A percentile compares a stretch with the other conserved stretches of the same genome.
Conservation (phyloP, 2,888 invertebrate genomes). For the Acholoe squamosa region DNA sequence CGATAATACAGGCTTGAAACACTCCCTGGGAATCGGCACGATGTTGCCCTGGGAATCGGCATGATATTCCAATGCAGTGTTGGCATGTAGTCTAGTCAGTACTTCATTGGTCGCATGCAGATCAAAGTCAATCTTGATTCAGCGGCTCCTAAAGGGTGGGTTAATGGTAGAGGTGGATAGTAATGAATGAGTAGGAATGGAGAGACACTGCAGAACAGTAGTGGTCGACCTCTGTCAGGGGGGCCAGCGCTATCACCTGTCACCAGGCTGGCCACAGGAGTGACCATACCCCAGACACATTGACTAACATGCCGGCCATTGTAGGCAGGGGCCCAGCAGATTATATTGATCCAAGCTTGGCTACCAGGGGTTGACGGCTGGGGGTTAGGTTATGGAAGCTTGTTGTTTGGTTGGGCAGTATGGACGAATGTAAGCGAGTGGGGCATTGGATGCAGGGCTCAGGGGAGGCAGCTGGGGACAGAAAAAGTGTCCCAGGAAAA, state of each 20-base stretch:
- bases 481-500: not conserved
- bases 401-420: not conserved
- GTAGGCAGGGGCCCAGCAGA: not conserved
- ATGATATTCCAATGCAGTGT: too few species aligned
- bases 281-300: slow-evolving; percentile 29
- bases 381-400: not conserved
- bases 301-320: slow-evolving; percentile 11
- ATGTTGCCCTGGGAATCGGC: too few species aligned
- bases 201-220: not conserved
- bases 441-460: not conserved
- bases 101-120: not conserved
- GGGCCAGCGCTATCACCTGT: slow-evolving; percentile 34
- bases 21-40: too few species aligned
- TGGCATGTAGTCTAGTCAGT: too few species aligned
- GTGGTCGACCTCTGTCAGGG: slow-evolving; percentile 8
- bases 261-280: slow-evolving; percentile 37
- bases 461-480: not conserved
- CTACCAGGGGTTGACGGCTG: not conserved
- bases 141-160: not conserved
- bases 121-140: not conserved
- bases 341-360: not conserved
- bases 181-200: not conserved
- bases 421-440: not conserved
- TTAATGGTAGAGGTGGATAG: not conserved
- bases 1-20: too few species aligned